These are phyloP conservation scores for Helleia helle DNA, from an alignment of 2,888 invertebrate species.

Conservation along the genomic window DNA sequence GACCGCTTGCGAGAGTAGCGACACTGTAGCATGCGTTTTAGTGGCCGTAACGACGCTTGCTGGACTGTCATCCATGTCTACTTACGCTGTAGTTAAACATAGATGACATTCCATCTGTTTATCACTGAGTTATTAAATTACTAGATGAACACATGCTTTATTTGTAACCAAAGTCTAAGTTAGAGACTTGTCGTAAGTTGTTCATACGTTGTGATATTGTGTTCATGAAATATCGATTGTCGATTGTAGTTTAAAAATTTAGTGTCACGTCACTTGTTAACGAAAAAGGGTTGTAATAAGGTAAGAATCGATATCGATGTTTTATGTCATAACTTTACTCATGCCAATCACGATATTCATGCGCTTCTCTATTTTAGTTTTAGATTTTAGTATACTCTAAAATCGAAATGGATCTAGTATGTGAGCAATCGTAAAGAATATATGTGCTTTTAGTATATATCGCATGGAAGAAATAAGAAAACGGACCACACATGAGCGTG, in stretches of 20 bases:
- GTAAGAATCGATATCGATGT: constrained; percentile 3
- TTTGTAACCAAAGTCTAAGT: neutral
- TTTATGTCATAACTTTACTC: constrained; percentile 4
- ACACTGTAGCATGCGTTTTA: constrained; percentile 30
- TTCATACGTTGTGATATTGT: constrained; percentile 1
- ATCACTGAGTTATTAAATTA: constrained; percentile 1
- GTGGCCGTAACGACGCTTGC: constrained; percentile 21
- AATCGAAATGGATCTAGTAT: constrained; percentile 54
- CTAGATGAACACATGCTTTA: constrained; percentile 1
- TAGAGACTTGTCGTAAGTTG: neutral
- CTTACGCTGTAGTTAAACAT: no score
- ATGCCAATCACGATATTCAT: constrained; percentile 23
- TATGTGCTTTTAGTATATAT: constrained; percentile 59
- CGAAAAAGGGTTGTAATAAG: neutral
- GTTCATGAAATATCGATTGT: constrained; percentile 1
- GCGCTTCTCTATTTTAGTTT: constrained; percentile 34
- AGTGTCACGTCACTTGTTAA: no score
- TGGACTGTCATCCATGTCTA: constrained; percentile 13
- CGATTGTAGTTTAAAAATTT: neutral
- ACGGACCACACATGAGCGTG: constrained; percentile 39
- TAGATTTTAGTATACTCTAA: constrained; percentile 20
- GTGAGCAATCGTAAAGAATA: constrained; percentile 59
- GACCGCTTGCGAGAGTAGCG: constrained; percentile 46
- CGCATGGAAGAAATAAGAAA: constrained; percentile 43
- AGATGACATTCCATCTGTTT: constrained; percentile 14